These are phyloP conservation scores for Pseudomyrmex gracilis DNA, from an alignment of 1,140 invertebrate species.

Conservation along the genomic window DNA sequence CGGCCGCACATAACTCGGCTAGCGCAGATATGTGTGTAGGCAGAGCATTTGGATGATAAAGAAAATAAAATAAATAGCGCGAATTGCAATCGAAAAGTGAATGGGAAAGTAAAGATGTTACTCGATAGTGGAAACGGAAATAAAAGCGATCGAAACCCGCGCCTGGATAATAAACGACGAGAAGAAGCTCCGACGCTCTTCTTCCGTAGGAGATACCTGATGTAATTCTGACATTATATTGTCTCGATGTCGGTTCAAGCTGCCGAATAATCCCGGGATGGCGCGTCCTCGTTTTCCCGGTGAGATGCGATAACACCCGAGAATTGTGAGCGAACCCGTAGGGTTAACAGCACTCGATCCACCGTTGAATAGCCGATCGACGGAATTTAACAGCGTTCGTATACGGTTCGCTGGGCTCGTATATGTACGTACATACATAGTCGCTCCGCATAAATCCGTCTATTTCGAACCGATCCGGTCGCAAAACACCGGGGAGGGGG, in stretches of 20 bases:
- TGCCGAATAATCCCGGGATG: constrained; percentile 68
- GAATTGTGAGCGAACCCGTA: constrained; percentile 66
- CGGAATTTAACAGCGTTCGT: constrained; percentile 61
- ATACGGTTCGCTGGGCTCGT: not conserved
- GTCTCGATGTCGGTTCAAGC: constrained; percentile 63
- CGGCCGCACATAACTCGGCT: constrained; percentile 9
- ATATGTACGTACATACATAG: not conserved
- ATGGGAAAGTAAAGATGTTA: not conserved
- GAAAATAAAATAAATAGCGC: not conserved
- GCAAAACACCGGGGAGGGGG: constrained; percentile 26
- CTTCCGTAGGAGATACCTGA: constrained; percentile 23
- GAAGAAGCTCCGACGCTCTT: constrained; percentile 40
- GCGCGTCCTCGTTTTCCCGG: constrained; percentile 58
- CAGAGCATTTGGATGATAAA: not conserved
- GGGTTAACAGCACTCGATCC: constrained; percentile 67
- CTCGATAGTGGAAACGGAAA: not conserved
- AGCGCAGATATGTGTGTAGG: not conserved
- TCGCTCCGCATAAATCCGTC: constrained; percentile 52
- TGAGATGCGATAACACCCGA: constrained; percentile 72
- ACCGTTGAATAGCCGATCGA: constrained; percentile 63
- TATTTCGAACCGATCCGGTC: constrained; percentile 23
- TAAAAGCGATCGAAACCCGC: not conserved
- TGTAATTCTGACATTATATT: constrained; percentile 72
- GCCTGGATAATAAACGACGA: constrained; percentile 22
- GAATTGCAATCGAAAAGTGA: not conserved